A percentile compares a stretch with the other conserved stretches of the same genome.
Conservation (phyloP, 1,140 invertebrate species). For the Andricus grossulariae region DNA sequence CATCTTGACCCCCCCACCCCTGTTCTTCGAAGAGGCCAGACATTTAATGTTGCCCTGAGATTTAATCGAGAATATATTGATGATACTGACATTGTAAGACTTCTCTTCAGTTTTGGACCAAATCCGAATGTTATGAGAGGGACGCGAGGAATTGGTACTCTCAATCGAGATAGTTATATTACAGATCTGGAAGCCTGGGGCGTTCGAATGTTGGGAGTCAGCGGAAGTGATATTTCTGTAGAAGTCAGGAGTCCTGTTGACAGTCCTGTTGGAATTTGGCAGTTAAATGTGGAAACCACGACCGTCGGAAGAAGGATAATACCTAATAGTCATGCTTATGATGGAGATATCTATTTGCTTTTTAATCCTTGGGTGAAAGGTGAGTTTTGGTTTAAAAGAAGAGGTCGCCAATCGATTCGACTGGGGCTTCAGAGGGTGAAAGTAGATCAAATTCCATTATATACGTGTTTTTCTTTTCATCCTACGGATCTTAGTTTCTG, state of each 20-base stretch:
- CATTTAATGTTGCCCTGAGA: conserved; percentile 75
- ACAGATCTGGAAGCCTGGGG: conserved; percentile 68
- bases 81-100: conserved; percentile 63
- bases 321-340: conserved; percentile 59
- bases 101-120: conserved; percentile 68
- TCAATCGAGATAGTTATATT: conserved; percentile 59
- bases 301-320: conserved; percentile 50
- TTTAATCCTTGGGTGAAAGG: conserved; percentile 90
- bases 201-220: conserved; percentile 59
- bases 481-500: no score
- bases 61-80: conserved; percentile 71
- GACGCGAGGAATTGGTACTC: conserved; percentile 61
- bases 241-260: conserved; percentile 70
- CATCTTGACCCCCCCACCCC: conserved; percentile 69
- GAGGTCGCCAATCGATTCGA: no score
- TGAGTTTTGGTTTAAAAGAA: conserved; percentile 61
- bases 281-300: conserved; percentile 68
- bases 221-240: conserved; percentile 60
- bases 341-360: conserved; percentile 81
- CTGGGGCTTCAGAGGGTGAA: no score
- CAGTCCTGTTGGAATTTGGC: conserved; percentile 69
- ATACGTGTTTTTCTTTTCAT: no score
- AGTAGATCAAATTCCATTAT: no score
- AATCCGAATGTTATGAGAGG: conserved; percentile 67
- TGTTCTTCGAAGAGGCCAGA: conserved; percentile 77